A percentile compares a stretch with the other conserved stretches of the same genome.
Evolutionary conservation across 2,113 vertebrate species (phyloP).

Genomic region (Lasiurus cinereus): DNA sequence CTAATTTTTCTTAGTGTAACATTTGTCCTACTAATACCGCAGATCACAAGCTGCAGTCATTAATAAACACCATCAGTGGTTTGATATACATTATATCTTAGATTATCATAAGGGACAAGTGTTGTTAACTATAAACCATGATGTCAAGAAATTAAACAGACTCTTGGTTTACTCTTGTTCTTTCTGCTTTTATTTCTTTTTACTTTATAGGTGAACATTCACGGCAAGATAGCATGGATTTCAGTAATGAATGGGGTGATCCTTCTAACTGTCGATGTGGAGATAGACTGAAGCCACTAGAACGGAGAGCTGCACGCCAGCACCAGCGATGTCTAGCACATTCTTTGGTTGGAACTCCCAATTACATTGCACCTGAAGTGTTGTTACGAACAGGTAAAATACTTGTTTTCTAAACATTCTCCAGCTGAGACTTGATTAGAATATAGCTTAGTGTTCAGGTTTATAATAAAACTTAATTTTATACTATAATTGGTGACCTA

Average conservation of each 20-base stretch:
- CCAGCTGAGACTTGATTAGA: not conserved
- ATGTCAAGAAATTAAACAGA: constrained; percentile 9
- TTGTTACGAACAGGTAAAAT: constrained; percentile 94
- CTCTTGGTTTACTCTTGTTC: constrained; percentile 10
- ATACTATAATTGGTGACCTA: constrained; percentile 4
- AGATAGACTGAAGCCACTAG: constrained; percentile 95
- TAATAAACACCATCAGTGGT: not conserved
- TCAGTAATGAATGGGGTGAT: constrained; percentile 98
- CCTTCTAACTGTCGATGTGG: constrained; percentile 94
- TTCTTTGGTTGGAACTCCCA: constrained; percentile 97
- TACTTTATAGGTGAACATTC: constrained; percentile 93
- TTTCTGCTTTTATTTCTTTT: constrained; percentile 31
- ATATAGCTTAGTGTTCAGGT: constrained; percentile 21
- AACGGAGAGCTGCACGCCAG: constrained; percentile 95
- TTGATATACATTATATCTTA: not conserved
- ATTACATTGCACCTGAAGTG: constrained; percentile 98
- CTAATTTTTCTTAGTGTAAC: constrained; percentile 35
- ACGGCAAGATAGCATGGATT: constrained; percentile 99
- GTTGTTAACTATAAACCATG: not conserved
- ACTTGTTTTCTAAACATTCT: not conserved
- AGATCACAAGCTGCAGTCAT: not conserved
- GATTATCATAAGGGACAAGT: not conserved
- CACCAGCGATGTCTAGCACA: constrained; percentile 98
- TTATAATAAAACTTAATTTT: constrained; percentile 61
- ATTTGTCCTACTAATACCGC: not conserved